Base-by-base conservation (phyloP, 1,140 invertebrate species). In the Scaptomyza montana region DNA sequence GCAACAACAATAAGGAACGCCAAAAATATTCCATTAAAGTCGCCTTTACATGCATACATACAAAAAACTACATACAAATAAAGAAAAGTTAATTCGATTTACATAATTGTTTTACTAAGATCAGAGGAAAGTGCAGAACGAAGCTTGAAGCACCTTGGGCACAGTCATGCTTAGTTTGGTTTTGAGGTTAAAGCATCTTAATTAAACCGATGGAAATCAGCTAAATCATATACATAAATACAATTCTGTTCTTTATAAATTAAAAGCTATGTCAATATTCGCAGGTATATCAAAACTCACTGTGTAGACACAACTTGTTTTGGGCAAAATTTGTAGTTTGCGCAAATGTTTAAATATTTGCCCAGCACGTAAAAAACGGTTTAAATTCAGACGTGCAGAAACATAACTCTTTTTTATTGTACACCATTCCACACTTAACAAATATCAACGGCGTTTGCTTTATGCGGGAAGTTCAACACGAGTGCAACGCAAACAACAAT, bases 291-390 rank as follows among this genome's bases (percentile, higher is more conserved):
- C 13, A 33, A 51, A 16, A 49, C 10, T 10, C 5, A 39, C 33
- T 30, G 21, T 46, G 39, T 71, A 47, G 39, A 63, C 56, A 71
- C 77, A 72, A 47, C 51, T 76, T 43, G 41, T 6, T 6, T 33
- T 33, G 3, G 1, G 2, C 33, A 72, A 64, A 65, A 36, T 46
- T 65, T 45, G 16, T 33, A 50, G 67, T 50, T 56, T 56, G 53
- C 25, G 39, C 76, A 79, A 63, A 67, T 76, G 57, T 54, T 57
- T 45, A 66, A 74, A 81, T 74, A 78, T 81, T 81, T 82, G 56
- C 72, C 74, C 57, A 72, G 46, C 74, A 36, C 36, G 46, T 25
- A 25, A 51, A 21, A 67, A 51, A 59, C 33, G 6, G 45, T 56
- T 49, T 36, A 46, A 19, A 30, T 47, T 16, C 3, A 66, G 66